Conservation (phyloP, 2,113 vertebrate species). For the Mormoops blainvillei region DNA sequence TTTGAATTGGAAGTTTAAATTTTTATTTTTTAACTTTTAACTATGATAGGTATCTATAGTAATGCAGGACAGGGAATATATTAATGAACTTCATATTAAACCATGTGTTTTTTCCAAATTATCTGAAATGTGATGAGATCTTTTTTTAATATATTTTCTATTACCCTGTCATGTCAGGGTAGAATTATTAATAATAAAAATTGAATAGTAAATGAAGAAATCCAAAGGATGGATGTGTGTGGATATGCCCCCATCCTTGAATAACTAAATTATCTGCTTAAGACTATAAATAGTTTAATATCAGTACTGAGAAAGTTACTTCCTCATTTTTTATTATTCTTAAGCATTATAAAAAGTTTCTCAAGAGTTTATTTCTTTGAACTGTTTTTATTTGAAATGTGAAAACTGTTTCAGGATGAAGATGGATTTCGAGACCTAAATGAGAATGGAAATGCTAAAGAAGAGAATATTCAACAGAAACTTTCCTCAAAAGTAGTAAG, state of each 20-base stretch:
- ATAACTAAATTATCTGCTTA: not conserved
- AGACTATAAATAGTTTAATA: not conserved
- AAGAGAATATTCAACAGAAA: constrained; percentile 88
- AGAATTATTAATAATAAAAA: constrained; percentile 29
- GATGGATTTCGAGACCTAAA: constrained; percentile 92
- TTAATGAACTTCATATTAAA: constrained; percentile 6
- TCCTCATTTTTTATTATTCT: not conserved
- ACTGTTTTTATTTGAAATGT: constrained; percentile 44
- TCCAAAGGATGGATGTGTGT: not conserved
- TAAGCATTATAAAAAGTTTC: not conserved
- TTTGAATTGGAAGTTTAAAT: not conserved
- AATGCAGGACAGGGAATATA: not conserved
- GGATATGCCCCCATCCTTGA: not conserved
- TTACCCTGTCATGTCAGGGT: not conserved
- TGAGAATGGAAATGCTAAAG: constrained; percentile 84
- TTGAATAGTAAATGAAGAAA: not conserved
- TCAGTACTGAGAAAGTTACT: not conserved
- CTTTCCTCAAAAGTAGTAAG: constrained; percentile 91
- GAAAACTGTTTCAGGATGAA: constrained; percentile 85
- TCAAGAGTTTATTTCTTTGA: not conserved
- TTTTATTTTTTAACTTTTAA: not conserved
- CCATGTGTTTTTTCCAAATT: constrained; percentile 11
- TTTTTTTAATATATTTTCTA: constrained; percentile 9
- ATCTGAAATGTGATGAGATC: constrained; percentile 1
- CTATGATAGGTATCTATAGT: not conserved